Percentiles rank a stretch among this genome's conserved stretches.
phyloP scores from a whole-genome alignment of 1,140 invertebrate species.

The Drosophila melanica region DNA sequence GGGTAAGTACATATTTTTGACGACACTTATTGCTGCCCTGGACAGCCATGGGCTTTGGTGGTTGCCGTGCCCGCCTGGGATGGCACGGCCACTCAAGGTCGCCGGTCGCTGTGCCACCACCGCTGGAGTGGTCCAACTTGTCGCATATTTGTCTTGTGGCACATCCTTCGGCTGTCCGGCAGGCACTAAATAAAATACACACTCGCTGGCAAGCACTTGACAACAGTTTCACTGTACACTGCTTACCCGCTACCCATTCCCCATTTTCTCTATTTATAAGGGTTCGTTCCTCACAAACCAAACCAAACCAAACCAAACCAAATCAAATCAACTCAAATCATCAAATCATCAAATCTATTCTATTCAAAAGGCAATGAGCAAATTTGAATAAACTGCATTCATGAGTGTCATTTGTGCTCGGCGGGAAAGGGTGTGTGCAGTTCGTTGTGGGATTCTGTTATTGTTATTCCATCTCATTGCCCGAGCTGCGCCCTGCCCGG shows the following conservation, averaged over 20 bases:
- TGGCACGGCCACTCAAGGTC: conserved; percentile 38
- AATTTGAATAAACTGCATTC: neutral
- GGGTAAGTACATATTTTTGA: conserved; percentile 46
- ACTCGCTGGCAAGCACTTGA: conserved; percentile 25
- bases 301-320: too few species aligned
- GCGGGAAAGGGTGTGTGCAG: neutral
- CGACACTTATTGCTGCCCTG: conserved; percentile 48
- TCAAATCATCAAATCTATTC: too few species aligned
- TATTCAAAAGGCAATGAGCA: neutral
- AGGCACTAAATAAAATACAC: conserved; percentile 16
- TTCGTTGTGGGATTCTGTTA: neutral
- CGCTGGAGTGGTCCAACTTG: conserved; percentile 35
- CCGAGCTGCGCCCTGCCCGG: neutral
- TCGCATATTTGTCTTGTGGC: conserved; percentile 47
- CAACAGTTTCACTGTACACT: conserved; percentile 20
- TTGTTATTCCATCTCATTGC: conserved; percentile 24
- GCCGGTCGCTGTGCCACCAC: neutral
- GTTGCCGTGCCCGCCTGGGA: neutral
- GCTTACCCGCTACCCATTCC: conserved; percentile 2
- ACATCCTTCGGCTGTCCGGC: conserved; percentile 6
- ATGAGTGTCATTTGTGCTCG: conserved; percentile 1
- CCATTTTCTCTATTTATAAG: neutral
- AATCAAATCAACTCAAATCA: neutral
- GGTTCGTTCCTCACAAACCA: neutral
- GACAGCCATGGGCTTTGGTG: conserved; percentile 36